phyloP scores from a whole-genome alignment of 2,797 vertebrate species.

The Natrix natrix region DNA sequence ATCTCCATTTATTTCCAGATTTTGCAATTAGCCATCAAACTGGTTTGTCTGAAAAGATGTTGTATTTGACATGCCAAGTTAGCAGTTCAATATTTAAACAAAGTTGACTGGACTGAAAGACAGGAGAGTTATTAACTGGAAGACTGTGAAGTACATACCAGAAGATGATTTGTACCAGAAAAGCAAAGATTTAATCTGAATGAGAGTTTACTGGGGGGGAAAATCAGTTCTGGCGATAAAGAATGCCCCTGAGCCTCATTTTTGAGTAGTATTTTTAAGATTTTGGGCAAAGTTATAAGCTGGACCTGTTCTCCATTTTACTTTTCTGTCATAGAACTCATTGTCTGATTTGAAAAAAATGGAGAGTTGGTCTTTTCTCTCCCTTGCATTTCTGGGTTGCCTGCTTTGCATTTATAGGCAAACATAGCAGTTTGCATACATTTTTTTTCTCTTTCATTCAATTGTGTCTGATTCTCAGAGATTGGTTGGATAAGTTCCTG shows the following conservation, averaged over 20 bases:
- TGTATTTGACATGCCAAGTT: slow-evolving; percentile 32
- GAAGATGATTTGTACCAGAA: neutral
- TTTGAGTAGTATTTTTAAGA: neutral
- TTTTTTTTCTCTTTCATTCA: neutral
- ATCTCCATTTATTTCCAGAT: neutral
- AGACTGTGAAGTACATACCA: too few relatives aligned
- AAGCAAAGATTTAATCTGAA: neutral
- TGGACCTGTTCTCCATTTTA: neutral
- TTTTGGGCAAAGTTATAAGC: neutral
- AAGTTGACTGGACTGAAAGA: neutral
- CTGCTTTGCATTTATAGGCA: neutral
- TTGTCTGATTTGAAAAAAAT: neutral
- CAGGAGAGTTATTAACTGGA: neutral
- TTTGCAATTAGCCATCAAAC: slow-evolving; percentile 17
- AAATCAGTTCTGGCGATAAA: neutral
- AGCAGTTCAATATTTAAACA: rapidly evolving
- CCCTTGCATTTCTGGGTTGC: neutral
- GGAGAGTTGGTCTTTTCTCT: neutral
- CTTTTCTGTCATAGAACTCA: too few relatives aligned
- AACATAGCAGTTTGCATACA: neutral
- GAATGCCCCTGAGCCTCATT: neutral
- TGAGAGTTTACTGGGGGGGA: neutral
- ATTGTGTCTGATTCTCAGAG: neutral
- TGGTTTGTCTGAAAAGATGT: slow-evolving; percentile 3
- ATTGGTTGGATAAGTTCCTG: neutral